phyloP scores from a whole-genome alignment of 2,888 invertebrate genomes.

The Phragmatobia fuliginosa region DNA sequence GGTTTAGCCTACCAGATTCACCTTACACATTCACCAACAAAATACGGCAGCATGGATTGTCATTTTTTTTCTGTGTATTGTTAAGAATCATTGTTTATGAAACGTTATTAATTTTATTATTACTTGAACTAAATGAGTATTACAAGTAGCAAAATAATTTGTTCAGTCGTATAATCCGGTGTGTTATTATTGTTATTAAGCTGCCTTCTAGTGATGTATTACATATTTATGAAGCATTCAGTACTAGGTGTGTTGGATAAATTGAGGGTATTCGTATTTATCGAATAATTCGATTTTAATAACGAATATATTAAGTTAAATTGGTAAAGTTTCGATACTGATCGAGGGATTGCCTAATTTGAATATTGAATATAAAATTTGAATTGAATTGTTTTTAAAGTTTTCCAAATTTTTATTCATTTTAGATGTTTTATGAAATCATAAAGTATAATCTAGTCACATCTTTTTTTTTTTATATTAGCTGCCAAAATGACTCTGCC shows the following conservation, averaged over 20 bases:
- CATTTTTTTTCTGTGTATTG: no score
- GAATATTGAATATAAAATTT: neutral
- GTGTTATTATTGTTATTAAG: neutral
- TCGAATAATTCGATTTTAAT: neutral
- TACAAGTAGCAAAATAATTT: neutral
- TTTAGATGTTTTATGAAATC: neutral
- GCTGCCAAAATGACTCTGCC: no score
- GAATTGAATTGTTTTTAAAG: conserved; percentile 1
- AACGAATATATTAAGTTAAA: neutral
- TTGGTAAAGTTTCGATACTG: neutral
- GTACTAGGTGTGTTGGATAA: neutral
- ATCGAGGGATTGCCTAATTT: neutral
- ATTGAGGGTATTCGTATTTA: neutral
- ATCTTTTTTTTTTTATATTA: no score
- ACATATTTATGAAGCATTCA: neutral
- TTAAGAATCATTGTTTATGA: no score
- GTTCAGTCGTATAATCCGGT: neutral
- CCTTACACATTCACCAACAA: no score
- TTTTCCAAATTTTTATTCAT: neutral
- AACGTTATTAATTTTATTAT: no score
- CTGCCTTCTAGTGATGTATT: neutral
- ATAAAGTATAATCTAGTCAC: no score
- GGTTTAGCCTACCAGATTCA: no score
- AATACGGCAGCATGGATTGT: no score
- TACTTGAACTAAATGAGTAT: no score